Percentiles rank a stretch among this genome's conserved stretches.
Conservation (phyloP, 1,140 invertebrate species). For the Nylanderia fulva region DNA sequence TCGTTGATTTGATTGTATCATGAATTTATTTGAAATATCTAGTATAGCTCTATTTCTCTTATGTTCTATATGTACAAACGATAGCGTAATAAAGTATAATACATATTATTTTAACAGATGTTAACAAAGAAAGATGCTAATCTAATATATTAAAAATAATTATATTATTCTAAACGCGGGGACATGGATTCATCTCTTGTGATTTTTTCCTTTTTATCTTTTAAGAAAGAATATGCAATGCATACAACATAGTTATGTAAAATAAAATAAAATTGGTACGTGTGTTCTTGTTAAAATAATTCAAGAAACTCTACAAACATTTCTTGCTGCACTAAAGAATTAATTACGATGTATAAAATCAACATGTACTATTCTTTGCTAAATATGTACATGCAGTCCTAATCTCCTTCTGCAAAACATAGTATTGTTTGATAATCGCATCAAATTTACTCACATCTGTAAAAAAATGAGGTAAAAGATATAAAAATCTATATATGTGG, state of each 20-base stretch:
- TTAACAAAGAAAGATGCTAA: constrained; percentile 83
- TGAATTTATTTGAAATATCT: constrained; percentile 84
- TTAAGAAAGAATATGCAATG: constrained; percentile 17
- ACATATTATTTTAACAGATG: constrained; percentile 82
- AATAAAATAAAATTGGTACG: constrained; percentile 31
- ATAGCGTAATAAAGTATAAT: constrained; percentile 84
- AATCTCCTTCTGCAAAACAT: background rate
- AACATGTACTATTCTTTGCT: background rate
- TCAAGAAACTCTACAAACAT: constrained; percentile 46
- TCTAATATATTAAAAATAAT: constrained; percentile 79
- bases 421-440: constrained; percentile 32
- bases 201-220: background rate
- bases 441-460: background rate
- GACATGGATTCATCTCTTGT: constrained; percentile 73
- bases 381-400: background rate
- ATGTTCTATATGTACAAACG: constrained; percentile 83
- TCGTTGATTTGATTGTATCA: constrained; percentile 77
- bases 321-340: background rate
- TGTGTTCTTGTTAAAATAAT: constrained; percentile 43
- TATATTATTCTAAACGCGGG: constrained; percentile 77
- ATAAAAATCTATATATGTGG: background rate
- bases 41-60: constrained; percentile 80
- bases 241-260: background rate
- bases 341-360: background rate
- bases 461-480: background rate